Base-by-base conservation (phyloP, 2,888 invertebrate genomes). In the Hyppa rectilinea region DNA sequence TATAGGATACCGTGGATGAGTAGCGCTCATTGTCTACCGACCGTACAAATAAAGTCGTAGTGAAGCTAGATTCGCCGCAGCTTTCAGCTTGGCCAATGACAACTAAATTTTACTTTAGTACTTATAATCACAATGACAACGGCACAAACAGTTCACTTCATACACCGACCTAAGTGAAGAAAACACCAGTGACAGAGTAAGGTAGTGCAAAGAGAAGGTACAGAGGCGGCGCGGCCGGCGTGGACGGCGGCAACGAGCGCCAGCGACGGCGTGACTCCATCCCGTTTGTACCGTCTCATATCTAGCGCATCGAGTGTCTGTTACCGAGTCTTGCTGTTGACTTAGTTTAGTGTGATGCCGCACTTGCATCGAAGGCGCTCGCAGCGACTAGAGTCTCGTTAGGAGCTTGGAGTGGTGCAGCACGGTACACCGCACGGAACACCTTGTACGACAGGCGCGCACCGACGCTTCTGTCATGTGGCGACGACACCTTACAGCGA, bases 341-440 rank as follows among this genome's bases (percentile, higher is more conserved):
- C 87, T 92, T 95, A 95, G 95, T 88, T 93, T 95, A 95, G 95
- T 95, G 94, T 94, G 89, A 93, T 95, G 95, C 92, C 92, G 93
- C 94, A 95, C 95, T 87, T 90, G 89, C 89, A 88, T 90, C 87
- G 90, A 89, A 87, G 91, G 89, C 91, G 92, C 92, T 92, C 91
- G 91, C 92, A 90, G 90, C 88, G 91, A 88, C 88, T 94, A 92
- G 75, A 71, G 92, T 90, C 85, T 84, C 91, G 88, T 85, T 94
- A 94, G 92, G 89, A 90, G 95, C 95, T 95, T 95, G 90, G 92
- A 91, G 92, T 89, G 93, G 91, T 91, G 92, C 87, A 90, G 94
- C 93, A 92, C 93, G 92, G 90, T 88, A 89, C 91, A 88, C 91
- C 90, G 91, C 93, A 89, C 88, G 91, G 92, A 95, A 94, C 91